Conservation (phyloP, 2,797 vertebrate species). For the Agapornis canus region DNA sequence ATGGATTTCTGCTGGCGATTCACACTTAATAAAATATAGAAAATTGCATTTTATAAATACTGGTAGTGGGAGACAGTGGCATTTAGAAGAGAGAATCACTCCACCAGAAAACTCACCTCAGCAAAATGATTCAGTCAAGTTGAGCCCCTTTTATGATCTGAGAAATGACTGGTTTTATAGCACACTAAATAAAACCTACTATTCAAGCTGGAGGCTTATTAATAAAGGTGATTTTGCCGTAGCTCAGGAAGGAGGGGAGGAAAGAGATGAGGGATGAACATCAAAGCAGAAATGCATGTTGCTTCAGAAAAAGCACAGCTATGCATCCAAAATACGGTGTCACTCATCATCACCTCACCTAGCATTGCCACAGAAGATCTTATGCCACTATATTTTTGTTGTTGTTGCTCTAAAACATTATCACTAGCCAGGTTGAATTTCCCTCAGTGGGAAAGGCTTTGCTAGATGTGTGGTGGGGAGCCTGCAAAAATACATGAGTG, state of each 20-base stretch:
- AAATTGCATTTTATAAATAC: constrained; percentile 69
- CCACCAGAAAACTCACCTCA: constrained; percentile 51
- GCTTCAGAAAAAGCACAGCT: not conserved
- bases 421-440: not conserved
- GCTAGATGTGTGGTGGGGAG: fast-evolving
- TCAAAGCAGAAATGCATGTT: not conserved
- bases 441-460: not conserved
- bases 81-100: constrained; percentile 34
- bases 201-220: constrained; percentile 67
- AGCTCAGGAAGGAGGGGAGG: not conserved
- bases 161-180: constrained; percentile 78
- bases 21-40: constrained; percentile 70
- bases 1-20: constrained; percentile 30
- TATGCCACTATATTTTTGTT: not conserved
- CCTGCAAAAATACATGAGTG: not conserved
- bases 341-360: not conserved
- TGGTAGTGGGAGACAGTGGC: not conserved
- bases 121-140: constrained; percentile 67
- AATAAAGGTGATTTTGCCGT: constrained; percentile 44
- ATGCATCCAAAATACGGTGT: not conserved
- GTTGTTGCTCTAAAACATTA: not conserved
- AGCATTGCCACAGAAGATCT: not conserved
- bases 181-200: constrained; percentile 77
- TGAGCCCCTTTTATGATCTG: constrained; percentile 74
- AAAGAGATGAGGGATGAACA: not conserved